phyloP scores from a whole-genome alignment of 2,797 vertebrate species.

The Microctenopoma steveboyesi region DNA sequence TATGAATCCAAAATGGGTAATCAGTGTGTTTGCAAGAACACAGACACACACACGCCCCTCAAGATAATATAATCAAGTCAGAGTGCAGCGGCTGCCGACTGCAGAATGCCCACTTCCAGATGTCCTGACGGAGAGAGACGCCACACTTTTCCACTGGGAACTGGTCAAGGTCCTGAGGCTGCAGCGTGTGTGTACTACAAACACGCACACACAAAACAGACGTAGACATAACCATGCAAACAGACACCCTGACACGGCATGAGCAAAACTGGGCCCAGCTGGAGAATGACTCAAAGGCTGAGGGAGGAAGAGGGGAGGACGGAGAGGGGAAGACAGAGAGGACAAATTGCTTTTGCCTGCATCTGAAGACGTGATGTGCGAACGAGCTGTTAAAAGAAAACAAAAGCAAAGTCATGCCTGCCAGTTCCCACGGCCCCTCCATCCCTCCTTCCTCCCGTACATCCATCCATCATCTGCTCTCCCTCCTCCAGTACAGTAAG shows the following conservation, averaged over 20 bases:
- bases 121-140: conserved; percentile 86
- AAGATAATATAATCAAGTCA: conserved; percentile 93
- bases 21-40: conserved; percentile 34
- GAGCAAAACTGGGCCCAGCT: conserved; percentile 80
- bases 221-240: conserved; percentile 71
- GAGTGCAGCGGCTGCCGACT: conserved; percentile 90
- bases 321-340: conserved; percentile 60
- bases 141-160: conserved; percentile 85
- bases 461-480: conserved; percentile 65
- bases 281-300: conserved; percentile 82
- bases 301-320: conserved; percentile 65
- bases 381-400: conserved; percentile 83
- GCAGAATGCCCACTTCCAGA: conserved; percentile 94
- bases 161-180: conserved; percentile 84
- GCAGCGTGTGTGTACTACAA: conserved; percentile 53
- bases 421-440: conserved; percentile 75
- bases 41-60: conserved; percentile 56
- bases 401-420: conserved; percentile 77
- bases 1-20: conserved; percentile 33
- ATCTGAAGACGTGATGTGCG: conserved; percentile 81
- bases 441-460: conserved; percentile 50
- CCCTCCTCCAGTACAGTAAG: conserved; percentile 72
- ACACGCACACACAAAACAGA: conserved; percentile 59
- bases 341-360: conserved; percentile 80
- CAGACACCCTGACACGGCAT: conserved; percentile 81